Conservation (phyloP, 2,797 vertebrate genomes). For the Oreonectes daqikongensis region DNA sequence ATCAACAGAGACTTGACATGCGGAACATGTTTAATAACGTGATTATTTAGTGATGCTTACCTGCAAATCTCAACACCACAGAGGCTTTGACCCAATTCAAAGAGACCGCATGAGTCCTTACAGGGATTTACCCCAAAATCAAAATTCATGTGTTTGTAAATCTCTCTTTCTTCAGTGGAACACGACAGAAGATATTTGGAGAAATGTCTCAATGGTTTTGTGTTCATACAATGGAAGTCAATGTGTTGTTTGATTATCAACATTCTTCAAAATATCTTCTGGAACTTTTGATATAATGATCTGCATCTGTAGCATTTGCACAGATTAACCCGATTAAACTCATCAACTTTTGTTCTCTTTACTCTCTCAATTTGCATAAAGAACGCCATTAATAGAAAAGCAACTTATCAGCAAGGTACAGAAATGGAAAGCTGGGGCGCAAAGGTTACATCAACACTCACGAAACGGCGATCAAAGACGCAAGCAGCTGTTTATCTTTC, state of each 20-base stretch:
- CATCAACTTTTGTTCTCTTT: neutral
- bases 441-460: conserved; percentile 31
- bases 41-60: neutral
- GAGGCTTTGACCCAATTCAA: neutral
- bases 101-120: no score
- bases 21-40: neutral
- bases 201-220: no score
- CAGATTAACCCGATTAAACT: neutral
- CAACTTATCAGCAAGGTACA: neutral
- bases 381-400: neutral
- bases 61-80: neutral
- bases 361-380: neutral
- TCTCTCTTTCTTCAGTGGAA: neutral
- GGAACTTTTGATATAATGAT: no score
- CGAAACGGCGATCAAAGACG: conserved; percentile 11
- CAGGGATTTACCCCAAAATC: no score
- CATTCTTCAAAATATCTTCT: no score
- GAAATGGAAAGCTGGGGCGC: neutral
- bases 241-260: no score
- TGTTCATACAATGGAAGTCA: no score
- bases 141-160: neutral
- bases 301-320: no score
- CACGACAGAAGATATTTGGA: neutral
- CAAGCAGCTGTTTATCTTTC: conserved; percentile 28
- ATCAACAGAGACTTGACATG: neutral